Evolutionary conservation across 2,888 invertebrate species (phyloP), one percentile per base, ranked within the genome.

Genomic region (Spilarctia lutea): DNA sequence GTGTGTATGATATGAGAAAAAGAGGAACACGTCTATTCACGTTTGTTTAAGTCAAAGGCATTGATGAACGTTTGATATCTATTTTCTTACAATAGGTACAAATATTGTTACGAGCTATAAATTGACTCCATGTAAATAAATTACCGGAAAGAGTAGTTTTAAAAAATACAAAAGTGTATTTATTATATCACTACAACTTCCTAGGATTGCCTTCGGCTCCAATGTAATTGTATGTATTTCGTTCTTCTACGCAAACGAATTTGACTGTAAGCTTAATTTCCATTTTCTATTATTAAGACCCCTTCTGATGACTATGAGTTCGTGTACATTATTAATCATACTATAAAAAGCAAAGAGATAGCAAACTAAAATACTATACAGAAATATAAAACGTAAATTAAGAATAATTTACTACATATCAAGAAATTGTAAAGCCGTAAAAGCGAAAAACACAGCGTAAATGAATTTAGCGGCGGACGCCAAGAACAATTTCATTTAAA

Each of bases 1-100:
- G 35, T 35, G 4, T 35, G 35, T 35, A 42, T 42, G 42, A 42
- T 42, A 11, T 42, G 42, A 42, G 42, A 42, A 16, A 13, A 45
- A 45, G 85, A 88, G 84, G 87, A 88, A 88, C 89, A 87, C 83
- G 86, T 84, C 86, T 85, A 84, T 83, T 84, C 83, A 90, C 88
- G 85, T 88, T 83, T 84, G 80, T 81, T 83, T 81, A 78, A 83
- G 79, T 80, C 81, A 81, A 75, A 42, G 13, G 27, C 33, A 35
- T 71, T 65, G 27, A 33, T 52, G 13, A 13, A 42, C 24, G 42
- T 39, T 71, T n/a, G 2, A 66, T 35, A 73, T 33, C 20, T 48
- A 73, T 52, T 48, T 33, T 13, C 24, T 48, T 68, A 11, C 24
- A 56, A 56, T 56, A 52, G 10, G 24, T n/a, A 56, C 56, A 56